phyloP scores from a whole-genome alignment of 2,888 invertebrate genomes.

The Lagria hirta region DNA sequence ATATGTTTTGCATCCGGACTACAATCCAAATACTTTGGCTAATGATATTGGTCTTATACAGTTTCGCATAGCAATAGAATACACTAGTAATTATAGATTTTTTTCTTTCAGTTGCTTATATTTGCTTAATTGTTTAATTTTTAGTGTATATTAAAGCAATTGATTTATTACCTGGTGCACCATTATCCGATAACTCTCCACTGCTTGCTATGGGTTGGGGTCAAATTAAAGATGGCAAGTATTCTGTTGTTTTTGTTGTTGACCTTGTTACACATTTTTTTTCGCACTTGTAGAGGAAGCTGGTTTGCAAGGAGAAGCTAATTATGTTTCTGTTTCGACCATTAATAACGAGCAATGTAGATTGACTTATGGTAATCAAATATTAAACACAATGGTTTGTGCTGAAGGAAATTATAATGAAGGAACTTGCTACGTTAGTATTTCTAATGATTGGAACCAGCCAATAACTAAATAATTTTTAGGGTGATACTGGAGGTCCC shows the following conservation, averaged over 20 bases:
- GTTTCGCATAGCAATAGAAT: conserved; percentile 5
- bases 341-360: conserved; percentile 4
- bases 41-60: conserved; percentile 9
- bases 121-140: neutral
- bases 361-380: conserved; percentile 9
- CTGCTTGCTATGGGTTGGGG: conserved; percentile 14
- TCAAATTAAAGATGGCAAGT: conserved; percentile 8
- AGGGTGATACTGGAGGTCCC: conserved; percentile 13
- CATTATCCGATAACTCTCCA: conserved; percentile 2
- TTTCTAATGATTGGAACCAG: too few relatives aligned
- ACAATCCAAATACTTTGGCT: too few relatives aligned
- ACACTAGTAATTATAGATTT: neutral
- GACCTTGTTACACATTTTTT: neutral
- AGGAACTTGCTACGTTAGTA: conserved; percentile 11
- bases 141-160: conserved; percentile 6
- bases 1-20: too few relatives aligned
- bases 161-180: neutral
- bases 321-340: conserved; percentile 8
- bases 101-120: neutral
- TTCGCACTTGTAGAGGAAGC: conserved; percentile 10
- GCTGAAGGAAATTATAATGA: conserved; percentile 13
- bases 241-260: neutral
- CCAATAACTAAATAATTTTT: too few relatives aligned
- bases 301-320: conserved; percentile 3
- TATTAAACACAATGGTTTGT: conserved; percentile 7